Conservation (phyloP, 2,888 invertebrate species). For the Caradrina kadenii region DNA sequence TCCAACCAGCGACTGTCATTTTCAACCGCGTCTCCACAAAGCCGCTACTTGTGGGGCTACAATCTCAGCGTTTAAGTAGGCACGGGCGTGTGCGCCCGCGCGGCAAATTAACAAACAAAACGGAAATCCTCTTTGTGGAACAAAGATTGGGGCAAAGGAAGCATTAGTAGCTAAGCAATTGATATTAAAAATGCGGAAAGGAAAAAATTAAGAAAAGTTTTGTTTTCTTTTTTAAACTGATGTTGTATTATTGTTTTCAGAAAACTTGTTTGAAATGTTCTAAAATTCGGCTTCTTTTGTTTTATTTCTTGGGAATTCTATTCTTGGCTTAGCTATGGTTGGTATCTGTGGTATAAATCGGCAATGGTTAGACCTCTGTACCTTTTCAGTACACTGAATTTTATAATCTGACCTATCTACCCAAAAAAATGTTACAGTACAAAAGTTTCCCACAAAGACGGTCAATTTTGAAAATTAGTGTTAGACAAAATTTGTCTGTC, state of each 20-base stretch:
- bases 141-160: constrained; percentile 50
- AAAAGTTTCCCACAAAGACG: no score
- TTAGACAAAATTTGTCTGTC: no score
- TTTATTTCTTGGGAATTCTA: not conserved
- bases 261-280: not conserved
- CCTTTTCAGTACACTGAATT: not conserved
- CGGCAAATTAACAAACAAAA: constrained; percentile 82
- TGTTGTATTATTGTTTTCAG: not conserved
- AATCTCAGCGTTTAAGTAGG: constrained; percentile 50
- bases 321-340: not conserved
- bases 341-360: no score
- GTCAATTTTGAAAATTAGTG: no score
- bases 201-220: constrained; percentile 31
- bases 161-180: constrained; percentile 55
- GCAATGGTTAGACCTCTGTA: not conserved
- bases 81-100: constrained; percentile 72
- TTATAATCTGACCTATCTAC: not conserved
- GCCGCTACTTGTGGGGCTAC: constrained; percentile 46
- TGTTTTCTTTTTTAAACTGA: constrained; percentile 5
- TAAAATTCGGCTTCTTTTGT: not conserved
- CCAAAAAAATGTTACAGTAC: no score
- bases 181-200: constrained; percentile 58
- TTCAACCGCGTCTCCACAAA: constrained; percentile 29
- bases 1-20: constrained; percentile 27
- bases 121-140: constrained; percentile 74